These are phyloP conservation scores for Drosophila sulfurigaster DNA, from an alignment of 1,140 invertebrate genomes.

Conservation along the genomic window DNA sequence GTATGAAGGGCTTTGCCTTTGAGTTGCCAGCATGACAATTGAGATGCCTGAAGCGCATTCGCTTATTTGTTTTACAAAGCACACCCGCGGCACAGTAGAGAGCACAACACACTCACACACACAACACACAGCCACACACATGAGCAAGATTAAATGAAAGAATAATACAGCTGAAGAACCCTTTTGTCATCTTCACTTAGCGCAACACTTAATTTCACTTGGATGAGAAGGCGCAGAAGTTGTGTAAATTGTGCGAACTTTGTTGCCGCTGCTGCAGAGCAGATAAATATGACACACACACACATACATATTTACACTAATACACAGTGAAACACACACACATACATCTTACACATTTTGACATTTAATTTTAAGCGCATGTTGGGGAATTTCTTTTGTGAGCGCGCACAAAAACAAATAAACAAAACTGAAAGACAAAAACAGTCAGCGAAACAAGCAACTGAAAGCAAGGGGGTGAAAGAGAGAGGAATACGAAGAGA, in stretches of 20 bases:
- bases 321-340: constrained; percentile 10
- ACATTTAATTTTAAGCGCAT: constrained; percentile 84
- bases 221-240: constrained; percentile 69
- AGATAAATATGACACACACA: constrained; percentile 75
- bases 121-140: constrained; percentile 20
- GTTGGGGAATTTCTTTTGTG: constrained; percentile 83
- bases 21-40: constrained; percentile 66
- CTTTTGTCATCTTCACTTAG: constrained; percentile 82
- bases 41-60: constrained; percentile 66
- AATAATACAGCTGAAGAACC: constrained; percentile 82
- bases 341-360: constrained; percentile 57
- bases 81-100: constrained; percentile 66
- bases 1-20: constrained; percentile 47
- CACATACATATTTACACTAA: constrained; percentile 14
- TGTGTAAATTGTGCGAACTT: constrained; percentile 82
- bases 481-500: not conserved
- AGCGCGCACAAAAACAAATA: constrained; percentile 72
- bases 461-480: too few relatives aligned
- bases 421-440: constrained; percentile 73
- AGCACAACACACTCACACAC: constrained; percentile 31
- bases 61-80: constrained; percentile 82
- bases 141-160: constrained; percentile 77
- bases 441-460: constrained; percentile 39
- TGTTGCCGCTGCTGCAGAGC: constrained; percentile 57
- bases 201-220: constrained; percentile 82